A percentile compares a stretch with the other conserved stretches of the same genome.
phyloP scores from a whole-genome alignment of 2,113 vertebrate genomes.

The Pseudorasbora parva region DNA sequence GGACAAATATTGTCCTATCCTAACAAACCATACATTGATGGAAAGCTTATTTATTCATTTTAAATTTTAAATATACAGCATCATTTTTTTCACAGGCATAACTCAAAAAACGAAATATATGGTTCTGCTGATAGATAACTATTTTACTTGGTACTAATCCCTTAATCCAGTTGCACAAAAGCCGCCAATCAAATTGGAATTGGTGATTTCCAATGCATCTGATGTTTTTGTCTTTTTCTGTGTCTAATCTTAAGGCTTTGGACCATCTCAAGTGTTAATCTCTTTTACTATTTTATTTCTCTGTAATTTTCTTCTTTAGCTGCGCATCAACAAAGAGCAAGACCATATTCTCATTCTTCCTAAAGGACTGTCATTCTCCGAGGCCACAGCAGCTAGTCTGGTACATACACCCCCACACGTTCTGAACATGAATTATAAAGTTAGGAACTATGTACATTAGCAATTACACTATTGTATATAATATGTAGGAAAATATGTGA shows the following conservation, averaged over 20 bases:
- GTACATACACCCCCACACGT: constrained; percentile 71
- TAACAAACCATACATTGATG: too few relatives aligned
- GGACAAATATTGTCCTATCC: too few relatives aligned
- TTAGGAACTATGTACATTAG: background rate
- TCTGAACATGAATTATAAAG: background rate
- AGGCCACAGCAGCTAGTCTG: constrained; percentile 93
- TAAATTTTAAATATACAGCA: too few relatives aligned
- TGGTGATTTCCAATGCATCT: background rate
- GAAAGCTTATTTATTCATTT: too few relatives aligned
- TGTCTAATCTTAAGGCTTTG: background rate
- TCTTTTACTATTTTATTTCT: background rate
- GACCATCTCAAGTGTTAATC: background rate
- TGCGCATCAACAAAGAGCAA: constrained; percentile 93
- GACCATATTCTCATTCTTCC: constrained; percentile 94
- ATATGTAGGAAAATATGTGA: background rate
- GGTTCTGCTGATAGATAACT: too few relatives aligned
- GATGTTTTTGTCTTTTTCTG: background rate
- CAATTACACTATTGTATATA: background rate
- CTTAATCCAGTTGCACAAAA: background rate
- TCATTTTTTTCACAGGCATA: background rate
- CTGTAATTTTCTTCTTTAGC: constrained; percentile 68
- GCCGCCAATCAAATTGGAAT: background rate
- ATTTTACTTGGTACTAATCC: background rate
- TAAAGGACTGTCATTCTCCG: constrained; percentile 90
- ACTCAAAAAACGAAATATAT: background rate